Conservation (phyloP, 1,140 invertebrate genomes). For the Potamilus streckersoni region DNA sequence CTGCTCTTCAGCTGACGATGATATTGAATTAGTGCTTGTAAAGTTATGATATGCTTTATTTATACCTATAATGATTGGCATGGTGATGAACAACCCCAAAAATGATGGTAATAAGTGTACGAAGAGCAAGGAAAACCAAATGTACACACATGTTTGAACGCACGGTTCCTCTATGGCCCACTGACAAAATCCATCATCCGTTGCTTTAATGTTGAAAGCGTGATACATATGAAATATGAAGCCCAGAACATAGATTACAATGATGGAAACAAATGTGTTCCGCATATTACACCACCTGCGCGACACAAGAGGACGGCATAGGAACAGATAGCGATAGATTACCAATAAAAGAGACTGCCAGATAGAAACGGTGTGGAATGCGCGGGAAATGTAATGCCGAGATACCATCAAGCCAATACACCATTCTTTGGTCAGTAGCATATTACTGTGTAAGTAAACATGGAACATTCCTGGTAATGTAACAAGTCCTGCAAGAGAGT, state of each 20-base stretch:
- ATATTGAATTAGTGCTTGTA: neutral
- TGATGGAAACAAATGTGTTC: conserved; percentile 5
- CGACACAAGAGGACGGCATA: neutral
- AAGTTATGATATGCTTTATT: neutral
- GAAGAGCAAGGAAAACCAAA: conserved; percentile 12
- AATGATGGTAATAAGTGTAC: conserved; percentile 8
- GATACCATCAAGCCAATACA: conserved; percentile 18
- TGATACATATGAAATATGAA: conserved; percentile 23
- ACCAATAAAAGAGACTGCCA: conserved; percentile 16
- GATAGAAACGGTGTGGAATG: conserved; percentile 25
- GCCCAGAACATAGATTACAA: conserved; percentile 2
- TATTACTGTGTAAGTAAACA: conserved; percentile 10
- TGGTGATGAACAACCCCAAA: neutral
- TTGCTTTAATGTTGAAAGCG: conserved; percentile 23
- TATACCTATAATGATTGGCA: conserved; percentile 1
- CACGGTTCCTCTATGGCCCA: conserved; percentile 17
- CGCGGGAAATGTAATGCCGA: conserved; percentile 21
- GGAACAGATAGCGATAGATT: conserved; percentile 10
- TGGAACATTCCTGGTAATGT: conserved; percentile 22
- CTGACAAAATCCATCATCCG: conserved; percentile 8
- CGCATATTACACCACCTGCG: conserved; percentile 5
- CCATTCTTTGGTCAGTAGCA: conserved; percentile 13
- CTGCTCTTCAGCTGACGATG: neutral
- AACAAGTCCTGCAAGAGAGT: conserved; percentile 21
- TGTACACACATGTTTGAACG: conserved; percentile 20